A percentile compares a stretch with the other conserved stretches of the same genome.
phyloP scores from a whole-genome alignment of 2,888 invertebrate species.

The Bibio marci region DNA sequence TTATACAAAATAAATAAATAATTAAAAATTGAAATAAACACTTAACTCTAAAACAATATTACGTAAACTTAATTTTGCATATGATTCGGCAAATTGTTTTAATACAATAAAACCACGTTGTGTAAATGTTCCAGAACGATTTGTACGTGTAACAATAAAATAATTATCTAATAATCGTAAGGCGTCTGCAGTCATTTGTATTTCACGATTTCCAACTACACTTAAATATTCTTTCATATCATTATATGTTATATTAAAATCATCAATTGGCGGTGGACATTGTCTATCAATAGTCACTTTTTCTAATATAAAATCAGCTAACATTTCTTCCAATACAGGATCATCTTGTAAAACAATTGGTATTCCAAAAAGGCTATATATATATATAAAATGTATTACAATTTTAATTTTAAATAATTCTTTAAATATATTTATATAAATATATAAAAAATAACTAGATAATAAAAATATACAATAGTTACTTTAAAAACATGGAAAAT shows the following conservation, averaged over 20 bases:
- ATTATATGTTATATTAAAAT: constrained; percentile 17
- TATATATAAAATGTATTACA: constrained; percentile 6
- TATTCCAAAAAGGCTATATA: constrained; percentile 24
- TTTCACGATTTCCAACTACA: constrained; percentile 16
- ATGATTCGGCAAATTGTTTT: constrained; percentile 24
- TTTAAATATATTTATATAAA: background rate
- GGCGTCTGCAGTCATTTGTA: constrained; percentile 19
- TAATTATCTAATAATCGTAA: constrained; percentile 28
- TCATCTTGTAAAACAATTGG: constrained; percentile 20
- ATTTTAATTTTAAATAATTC: constrained; percentile 5
- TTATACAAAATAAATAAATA: too few relatives aligned
- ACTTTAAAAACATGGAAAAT: constrained; percentile 24
- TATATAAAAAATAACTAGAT: constrained; percentile 1
- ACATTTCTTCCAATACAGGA: constrained; percentile 13
- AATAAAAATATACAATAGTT: constrained; percentile 9
- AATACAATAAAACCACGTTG: constrained; percentile 20
- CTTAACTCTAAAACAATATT: constrained; percentile 6
- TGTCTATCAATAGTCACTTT: constrained; percentile 11
- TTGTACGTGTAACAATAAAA: constrained; percentile 27
- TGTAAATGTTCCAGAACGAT: constrained; percentile 24
- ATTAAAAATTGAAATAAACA: background rate
- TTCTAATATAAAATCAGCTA: constrained; percentile 20
- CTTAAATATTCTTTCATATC: constrained; percentile 20
- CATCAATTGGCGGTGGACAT: constrained; percentile 14
- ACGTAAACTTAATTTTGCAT: constrained; percentile 23